Conservation (phyloP, 2,113 vertebrate species). For the Jaculus jaculus region DNA sequence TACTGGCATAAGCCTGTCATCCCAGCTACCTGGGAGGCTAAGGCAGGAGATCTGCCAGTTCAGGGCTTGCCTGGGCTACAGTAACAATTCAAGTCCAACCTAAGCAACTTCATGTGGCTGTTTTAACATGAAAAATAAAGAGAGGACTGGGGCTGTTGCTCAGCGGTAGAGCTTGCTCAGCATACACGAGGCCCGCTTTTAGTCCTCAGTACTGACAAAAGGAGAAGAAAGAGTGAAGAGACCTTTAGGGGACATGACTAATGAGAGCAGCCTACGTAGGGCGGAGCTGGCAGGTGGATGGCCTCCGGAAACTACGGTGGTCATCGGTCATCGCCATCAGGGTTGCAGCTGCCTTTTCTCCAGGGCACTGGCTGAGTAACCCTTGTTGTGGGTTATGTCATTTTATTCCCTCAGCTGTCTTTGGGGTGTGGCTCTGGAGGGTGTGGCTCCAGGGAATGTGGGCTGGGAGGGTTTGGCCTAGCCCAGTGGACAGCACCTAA, state of each 20-base stretch:
- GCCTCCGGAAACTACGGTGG: not conserved
- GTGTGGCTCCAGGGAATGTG: not conserved
- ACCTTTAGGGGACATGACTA: too few relatives aligned
- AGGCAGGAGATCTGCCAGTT: not conserved
- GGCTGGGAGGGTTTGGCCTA: too few relatives aligned
- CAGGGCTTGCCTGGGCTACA: not conserved
- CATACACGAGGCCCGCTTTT: not conserved
- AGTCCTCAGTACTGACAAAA: not conserved
- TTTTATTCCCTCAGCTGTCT: too few relatives aligned
- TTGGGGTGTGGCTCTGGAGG: not conserved
- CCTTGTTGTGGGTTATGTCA: too few relatives aligned
- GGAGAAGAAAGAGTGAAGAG: not conserved
- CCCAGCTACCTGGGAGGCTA: not conserved
- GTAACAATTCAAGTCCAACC: too few relatives aligned
- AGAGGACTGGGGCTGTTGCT: not conserved
- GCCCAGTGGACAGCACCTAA: not conserved
- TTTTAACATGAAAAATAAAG: not conserved
- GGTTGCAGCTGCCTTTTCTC: too few relatives aligned
- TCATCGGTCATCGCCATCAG: too few relatives aligned
- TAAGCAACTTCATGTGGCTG: not conserved
- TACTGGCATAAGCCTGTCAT: not conserved
- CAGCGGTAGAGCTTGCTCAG: too few relatives aligned
- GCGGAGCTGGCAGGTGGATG: not conserved
- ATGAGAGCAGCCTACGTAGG: not conserved
- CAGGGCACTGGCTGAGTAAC: too few relatives aligned